Percentiles rank a stretch among this genome's conserved stretches.
phyloP scores from a whole-genome alignment of 2,797 vertebrate genomes.

The Otolemur crassicaudatus region DNA sequence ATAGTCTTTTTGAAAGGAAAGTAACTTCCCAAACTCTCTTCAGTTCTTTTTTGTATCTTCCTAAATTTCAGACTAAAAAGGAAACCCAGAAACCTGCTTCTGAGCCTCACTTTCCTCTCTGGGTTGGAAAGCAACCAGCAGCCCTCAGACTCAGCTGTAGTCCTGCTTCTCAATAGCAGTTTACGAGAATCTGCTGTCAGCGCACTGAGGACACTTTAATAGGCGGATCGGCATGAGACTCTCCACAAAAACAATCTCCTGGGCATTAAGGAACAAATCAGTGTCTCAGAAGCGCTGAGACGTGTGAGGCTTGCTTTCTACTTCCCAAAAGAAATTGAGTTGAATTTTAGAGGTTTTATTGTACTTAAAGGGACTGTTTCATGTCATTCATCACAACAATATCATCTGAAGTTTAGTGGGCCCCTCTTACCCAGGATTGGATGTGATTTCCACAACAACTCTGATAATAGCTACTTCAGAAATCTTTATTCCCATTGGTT shows the following conservation, averaged over 20 bases:
- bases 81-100: background rate
- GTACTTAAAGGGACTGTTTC: background rate
- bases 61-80: background rate
- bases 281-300: background rate
- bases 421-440: background rate
- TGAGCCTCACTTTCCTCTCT: background rate
- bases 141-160: too few species aligned
- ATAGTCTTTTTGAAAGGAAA: background rate
- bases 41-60: background rate
- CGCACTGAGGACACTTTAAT: too few species aligned
- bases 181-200: background rate
- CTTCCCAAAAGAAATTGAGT: background rate
- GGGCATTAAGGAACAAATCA: background rate
- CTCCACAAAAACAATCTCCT: background rate
- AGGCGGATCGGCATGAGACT: background rate
- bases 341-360: background rate
- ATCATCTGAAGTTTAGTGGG: background rate
- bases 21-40: background rate
- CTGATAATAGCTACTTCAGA: background rate
- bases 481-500: background rate
- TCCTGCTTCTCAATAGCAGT: background rate
- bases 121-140: background rate
- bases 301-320: background rate
- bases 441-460: background rate
- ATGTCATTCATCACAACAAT: background rate